phyloP scores from a whole-genome alignment of 1,140 invertebrate species.

The Tetramorium parvispinum region DNA sequence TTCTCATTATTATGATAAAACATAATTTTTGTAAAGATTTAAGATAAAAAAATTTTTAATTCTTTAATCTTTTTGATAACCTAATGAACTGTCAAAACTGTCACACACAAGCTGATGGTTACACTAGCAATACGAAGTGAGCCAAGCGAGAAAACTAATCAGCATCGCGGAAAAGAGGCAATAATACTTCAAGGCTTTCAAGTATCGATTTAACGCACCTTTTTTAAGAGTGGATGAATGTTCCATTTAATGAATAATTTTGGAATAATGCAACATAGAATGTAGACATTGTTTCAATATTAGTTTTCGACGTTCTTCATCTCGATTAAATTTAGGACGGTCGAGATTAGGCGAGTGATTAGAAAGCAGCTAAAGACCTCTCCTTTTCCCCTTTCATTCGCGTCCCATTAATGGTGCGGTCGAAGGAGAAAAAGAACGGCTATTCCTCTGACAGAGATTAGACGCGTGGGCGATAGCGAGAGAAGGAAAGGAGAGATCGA shows the following conservation, averaged over 20 bases:
- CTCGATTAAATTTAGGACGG: neutral
- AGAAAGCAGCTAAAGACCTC: conserved; percentile 12
- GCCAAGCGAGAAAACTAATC: no score
- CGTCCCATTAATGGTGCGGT: conserved; percentile 12
- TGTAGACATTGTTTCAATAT: neutral
- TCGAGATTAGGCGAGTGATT: conserved; percentile 35
- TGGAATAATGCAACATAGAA: neutral
- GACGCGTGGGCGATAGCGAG: conserved; percentile 20
- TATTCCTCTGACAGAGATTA: conserved; percentile 23
- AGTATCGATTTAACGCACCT: no score
- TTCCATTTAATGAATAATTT: neutral
- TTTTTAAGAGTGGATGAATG: no score
- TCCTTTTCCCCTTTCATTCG: neutral
- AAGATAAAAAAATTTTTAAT: no score
- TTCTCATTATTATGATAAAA: no score
- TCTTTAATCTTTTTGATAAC: no score
- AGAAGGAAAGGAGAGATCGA: conserved; percentile 46
- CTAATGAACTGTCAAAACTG: no score
- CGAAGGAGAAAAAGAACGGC: conserved; percentile 2
- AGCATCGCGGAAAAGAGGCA: no score
- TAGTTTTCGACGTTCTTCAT: neutral
- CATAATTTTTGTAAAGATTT: no score
- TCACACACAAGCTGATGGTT: no score
- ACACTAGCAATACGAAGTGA: no score
- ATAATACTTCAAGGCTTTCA: no score